phyloP scores from a whole-genome alignment of 2,797 vertebrate species.

The Leucoraja ocellata region DNA sequence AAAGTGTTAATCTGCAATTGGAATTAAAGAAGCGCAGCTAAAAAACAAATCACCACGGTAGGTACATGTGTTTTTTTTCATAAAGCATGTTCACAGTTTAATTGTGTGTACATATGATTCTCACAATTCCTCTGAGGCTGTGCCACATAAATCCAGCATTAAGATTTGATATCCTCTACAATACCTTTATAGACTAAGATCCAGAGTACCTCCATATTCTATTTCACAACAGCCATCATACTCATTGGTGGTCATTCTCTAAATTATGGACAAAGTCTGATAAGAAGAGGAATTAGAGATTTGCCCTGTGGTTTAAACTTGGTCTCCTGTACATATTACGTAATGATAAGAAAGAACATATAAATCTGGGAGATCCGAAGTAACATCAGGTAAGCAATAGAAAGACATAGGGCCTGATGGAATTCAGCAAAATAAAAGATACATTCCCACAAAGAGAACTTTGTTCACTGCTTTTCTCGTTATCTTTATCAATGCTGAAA shows the following conservation, averaged over 20 bases:
- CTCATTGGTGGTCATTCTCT: neutral
- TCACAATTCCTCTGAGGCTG: constrained; percentile 51
- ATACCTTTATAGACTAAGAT: constrained; percentile 64
- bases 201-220: neutral
- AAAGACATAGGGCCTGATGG: neutral
- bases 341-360: neutral
- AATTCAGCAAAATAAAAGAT: neutral
- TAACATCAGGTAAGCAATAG: neutral
- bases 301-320: neutral
- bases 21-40: neutral
- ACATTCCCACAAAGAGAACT: neutral
- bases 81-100: neutral
- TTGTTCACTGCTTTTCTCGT: neutral
- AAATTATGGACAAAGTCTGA: neutral
- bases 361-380: neutral
- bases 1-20: neutral
- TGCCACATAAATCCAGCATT: constrained; percentile 68
- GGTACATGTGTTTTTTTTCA: neutral
- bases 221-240: constrained; percentile 51
- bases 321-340: neutral
- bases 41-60: neutral
- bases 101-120: neutral
- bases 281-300: neutral
- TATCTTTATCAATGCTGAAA: neutral
- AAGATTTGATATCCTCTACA: constrained; percentile 68